A percentile compares a stretch with the other conserved stretches of the same genome.
Conservation (phyloP, 2,797 vertebrate genomes). For the Monodelphis domestica region DNA sequence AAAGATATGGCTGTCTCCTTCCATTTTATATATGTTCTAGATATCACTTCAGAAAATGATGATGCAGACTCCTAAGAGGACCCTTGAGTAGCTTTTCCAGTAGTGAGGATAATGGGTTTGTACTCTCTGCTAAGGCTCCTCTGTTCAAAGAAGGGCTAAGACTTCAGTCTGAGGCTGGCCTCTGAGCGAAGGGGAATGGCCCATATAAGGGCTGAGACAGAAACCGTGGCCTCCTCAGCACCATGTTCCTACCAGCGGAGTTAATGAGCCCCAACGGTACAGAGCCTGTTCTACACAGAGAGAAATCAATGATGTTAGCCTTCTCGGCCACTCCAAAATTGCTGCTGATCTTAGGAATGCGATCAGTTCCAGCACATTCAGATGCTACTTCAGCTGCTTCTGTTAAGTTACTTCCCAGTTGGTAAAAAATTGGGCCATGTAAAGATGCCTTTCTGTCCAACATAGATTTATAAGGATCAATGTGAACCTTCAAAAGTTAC, state of each 20-base stretch:
- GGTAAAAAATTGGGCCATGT: constrained; percentile 18
- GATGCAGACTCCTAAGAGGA: constrained; percentile 26
- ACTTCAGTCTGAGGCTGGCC: not conserved
- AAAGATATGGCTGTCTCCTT: not conserved
- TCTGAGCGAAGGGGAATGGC: constrained; percentile 21
- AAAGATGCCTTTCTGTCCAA: not conserved
- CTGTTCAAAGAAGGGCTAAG: constrained; percentile 16
- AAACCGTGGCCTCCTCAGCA: constrained; percentile 22
- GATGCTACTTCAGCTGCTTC: not conserved
- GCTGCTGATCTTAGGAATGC: constrained; percentile 49
- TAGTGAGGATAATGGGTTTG: not conserved
- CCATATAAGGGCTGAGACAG: constrained; percentile 35
- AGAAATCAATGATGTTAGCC: not conserved
- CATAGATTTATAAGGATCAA: not conserved
- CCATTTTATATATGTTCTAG: not conserved
- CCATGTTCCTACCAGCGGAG: not conserved
- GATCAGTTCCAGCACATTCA: not conserved
- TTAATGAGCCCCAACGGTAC: not conserved
- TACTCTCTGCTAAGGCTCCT: constrained; percentile 1
- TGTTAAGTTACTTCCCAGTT: constrained; percentile 37
- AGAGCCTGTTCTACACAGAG: not conserved
- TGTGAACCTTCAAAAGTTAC: constrained; percentile 36
- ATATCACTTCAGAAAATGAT: constrained; percentile 34
- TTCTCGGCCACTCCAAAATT: not conserved
- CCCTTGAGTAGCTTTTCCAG: not conserved